phyloP scores from a whole-genome alignment of 2,888 invertebrate species.

The Cosmia trapezina region DNA sequence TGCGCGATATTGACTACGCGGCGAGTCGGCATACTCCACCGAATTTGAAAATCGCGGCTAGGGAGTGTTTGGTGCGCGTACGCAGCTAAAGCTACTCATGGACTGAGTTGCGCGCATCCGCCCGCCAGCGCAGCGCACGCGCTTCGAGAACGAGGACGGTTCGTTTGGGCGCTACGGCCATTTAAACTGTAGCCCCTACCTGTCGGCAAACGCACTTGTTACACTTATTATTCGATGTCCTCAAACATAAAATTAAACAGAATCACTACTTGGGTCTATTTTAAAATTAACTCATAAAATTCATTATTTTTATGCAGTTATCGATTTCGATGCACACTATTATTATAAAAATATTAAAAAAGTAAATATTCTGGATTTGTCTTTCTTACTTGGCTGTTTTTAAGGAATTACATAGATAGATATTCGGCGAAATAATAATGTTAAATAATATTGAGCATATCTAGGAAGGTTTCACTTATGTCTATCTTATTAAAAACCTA shows the following conservation, averaged over 20 bases:
- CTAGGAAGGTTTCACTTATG: neutral
- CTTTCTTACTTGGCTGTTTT: neutral
- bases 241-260: conserved; percentile 22
- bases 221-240: conserved; percentile 52
- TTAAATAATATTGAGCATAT: neutral
- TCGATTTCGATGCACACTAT: neutral
- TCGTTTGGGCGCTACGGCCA: conserved; percentile 84
- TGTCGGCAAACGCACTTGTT: conserved; percentile 73
- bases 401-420: neutral
- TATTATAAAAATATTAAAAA: neutral
- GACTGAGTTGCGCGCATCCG: conserved; percentile 78
- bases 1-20: conserved; percentile 65
- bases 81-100: conserved; percentile 83
- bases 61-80: conserved; percentile 76
- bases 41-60: conserved; percentile 68
- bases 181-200: conserved; percentile 76
- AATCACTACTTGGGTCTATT: neutral
- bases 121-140: conserved; percentile 70
- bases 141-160: conserved; percentile 78
- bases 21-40: conserved; percentile 75
- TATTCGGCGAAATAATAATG: neutral
- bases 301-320: neutral
- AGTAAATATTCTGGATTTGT: neutral
- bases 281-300: neutral
- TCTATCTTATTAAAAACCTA: conserved; percentile 22